These are phyloP conservation scores for Akabosia matsudoensis DNA, from an alignment of 1,140 invertebrate genomes.

Conservation along the genomic window DNA sequence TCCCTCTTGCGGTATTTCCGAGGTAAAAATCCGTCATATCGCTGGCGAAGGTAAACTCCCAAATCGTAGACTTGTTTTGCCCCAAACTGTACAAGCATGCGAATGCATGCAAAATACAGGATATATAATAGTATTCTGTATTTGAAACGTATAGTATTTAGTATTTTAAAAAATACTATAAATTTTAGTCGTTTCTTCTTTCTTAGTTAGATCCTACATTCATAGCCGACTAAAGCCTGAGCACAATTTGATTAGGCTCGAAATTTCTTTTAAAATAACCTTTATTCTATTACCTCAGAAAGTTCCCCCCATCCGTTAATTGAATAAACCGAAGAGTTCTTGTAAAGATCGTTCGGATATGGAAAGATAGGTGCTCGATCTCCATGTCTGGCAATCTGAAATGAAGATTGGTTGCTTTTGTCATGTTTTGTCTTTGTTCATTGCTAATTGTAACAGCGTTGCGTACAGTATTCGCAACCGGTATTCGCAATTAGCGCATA, in stretches of 20 bases:
- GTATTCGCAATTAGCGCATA: neutral
- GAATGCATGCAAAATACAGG: no score
- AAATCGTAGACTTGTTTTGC: slow-evolving; percentile 72
- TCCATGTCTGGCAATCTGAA: slow-evolving; percentile 38
- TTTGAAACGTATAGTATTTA: neutral
- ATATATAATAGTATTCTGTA: no score
- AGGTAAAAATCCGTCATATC: slow-evolving; percentile 63
- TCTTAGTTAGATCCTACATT: no score
- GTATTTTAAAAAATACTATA: no score
- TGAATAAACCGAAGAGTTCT: slow-evolving; percentile 23
- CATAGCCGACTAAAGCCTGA: no score
- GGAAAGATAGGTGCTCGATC: slow-evolving; percentile 31
- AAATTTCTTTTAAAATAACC: no score
- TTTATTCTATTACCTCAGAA: slow-evolving; percentile 15
- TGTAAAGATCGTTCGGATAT: slow-evolving; percentile 26
- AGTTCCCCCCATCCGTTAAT: slow-evolving; percentile 36
- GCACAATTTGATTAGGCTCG: no score
- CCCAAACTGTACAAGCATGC: slow-evolving; percentile 52
- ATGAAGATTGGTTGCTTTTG: no score
- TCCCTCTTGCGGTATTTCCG: slow-evolving; percentile 58
- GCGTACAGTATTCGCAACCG: no score
- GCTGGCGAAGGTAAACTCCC: slow-evolving; percentile 71
- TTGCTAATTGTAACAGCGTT: no score
- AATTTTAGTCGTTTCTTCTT: no score
- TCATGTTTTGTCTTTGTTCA: no score